Base-by-base conservation (phyloP, 2,113 vertebrate genomes). In the Cyanoramphus novaezelandiae region DNA sequence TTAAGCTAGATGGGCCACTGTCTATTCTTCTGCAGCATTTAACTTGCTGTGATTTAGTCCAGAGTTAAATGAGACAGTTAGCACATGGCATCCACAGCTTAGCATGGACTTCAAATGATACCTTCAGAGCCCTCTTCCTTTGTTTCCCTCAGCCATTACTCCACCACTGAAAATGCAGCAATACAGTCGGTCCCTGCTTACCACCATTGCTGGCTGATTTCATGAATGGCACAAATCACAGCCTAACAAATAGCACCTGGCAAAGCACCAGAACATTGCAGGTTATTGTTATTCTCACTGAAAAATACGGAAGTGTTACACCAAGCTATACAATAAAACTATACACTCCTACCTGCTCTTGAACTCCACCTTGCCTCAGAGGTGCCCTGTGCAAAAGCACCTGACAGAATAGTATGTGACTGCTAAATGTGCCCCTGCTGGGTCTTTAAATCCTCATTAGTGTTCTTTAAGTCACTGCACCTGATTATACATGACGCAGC, bases 371-470 rank as follows among this genome's bases (percentile, higher is more conserved):
- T 92, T 74, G 28, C 28, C 62, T 67, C 17, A 90, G 65, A 84
- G n/a, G 25, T 29, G 41, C 57, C 44, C 79, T 71, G 23, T 21
- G 65, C 39, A 74, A 92, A 92, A 72, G 60, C 35, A 62, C 84
- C 60, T 92, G 82, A 86, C 59, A 94, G 86, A 94, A 78, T 23
- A 41, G 27, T 52, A 50, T 63, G 37, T 39, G 82, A 87, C 81
- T 83, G 68, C 53, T 95, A 85, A 90, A 89, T 5, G 55, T 70
- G 59, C 57, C 62, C 91, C 27, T 74, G 0, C 59, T 75, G 67
- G 39, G 74, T 90, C 93, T 94, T 85, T 93, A 95, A 91, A 91
- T 71, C 57, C 90, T 96, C 86, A 88, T 96, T 95, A 97, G 39
- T 75, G 83, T 74, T 76, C 81, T 81, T 91, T 76, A 96, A 89